Evolutionary conservation across 2,113 vertebrate species (phyloP).

Genomic region (Tragelaphus buxtoni): DNA sequence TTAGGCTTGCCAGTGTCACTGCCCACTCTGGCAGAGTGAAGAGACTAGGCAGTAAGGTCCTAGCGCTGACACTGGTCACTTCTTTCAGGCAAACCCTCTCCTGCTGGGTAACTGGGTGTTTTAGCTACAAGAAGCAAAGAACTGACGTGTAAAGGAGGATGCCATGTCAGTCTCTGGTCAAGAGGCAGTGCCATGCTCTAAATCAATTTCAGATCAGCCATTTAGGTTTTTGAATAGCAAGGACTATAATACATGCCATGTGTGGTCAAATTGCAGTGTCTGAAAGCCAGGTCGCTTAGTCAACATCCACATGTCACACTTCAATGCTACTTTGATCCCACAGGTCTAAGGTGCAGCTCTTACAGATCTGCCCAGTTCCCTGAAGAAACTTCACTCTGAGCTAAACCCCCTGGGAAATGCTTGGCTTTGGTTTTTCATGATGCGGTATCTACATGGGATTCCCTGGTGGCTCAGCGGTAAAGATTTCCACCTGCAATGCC

Average conservation of each 20-base stretch:
- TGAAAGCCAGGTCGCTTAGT: background rate
- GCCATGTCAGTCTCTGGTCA: background rate
- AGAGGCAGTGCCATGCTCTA: background rate
- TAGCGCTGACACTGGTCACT: accelerated
- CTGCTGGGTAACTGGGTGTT: background rate
- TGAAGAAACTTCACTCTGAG: constrained; percentile 39
- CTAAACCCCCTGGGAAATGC: constrained; percentile 6
- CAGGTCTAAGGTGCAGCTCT: background rate
- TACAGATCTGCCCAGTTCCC: background rate
- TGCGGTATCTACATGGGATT: background rate
- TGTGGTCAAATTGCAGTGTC: background rate
- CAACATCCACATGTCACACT: background rate
- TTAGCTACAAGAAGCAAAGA: background rate
- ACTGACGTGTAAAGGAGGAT: background rate
- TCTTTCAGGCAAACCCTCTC: background rate
- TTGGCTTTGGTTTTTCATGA: constrained; percentile 60
- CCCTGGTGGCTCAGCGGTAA: background rate
- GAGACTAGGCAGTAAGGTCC: background rate
- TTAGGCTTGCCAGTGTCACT: background rate
- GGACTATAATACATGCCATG: accelerated
- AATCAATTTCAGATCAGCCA: background rate
- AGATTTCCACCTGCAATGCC: background rate
- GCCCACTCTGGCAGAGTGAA: background rate
- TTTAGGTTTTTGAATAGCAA: background rate
- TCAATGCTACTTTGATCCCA: background rate